Evolutionary conservation across 2,113 vertebrate species (phyloP), one percentile per base, ranked within the genome.

Genomic region (Platycercus adscitus): DNA sequence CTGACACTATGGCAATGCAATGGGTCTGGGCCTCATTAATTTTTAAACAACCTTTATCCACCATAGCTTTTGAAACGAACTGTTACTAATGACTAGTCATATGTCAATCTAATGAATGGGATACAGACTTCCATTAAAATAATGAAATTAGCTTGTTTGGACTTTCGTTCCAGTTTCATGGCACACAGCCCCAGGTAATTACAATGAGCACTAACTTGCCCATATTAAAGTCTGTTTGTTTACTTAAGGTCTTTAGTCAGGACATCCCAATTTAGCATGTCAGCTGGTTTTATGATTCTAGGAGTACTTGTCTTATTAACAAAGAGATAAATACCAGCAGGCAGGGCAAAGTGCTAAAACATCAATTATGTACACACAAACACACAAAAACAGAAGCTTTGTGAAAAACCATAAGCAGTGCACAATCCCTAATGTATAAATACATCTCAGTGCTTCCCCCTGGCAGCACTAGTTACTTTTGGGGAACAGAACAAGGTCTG

Each of bases 81-180:
- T 97, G 97, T 98, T 98, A 96, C 97, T 98, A 98, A 98, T 96
- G 97, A 92, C 83, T 41, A 96, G 92, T 98, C 97, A 91, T 98
- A 98, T 97, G 97, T 97, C 97, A 98, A 96, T 96, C 96, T 98
- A 98, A 98, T 97, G 97, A 98, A 98, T 97, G 96, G 94, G 96
- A 97, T 85, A 85, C 96, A 97, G 95, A 93, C 91, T 97, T 89
- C 93, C 92, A 98, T 97, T 98, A 97, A 97, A 98, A 98, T 98
- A 98, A 98, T 97, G 93, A 98, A 97, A 98, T 98, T 95, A 98
- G 90, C 61, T 91, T 96, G 94, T 97, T 98, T 97, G 7, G 68
- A 97, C 93, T 98, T 94, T 92, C 87, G 96, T 98, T 98, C 96
- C 96, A 91, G 91, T 84, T 26, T 75, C 66, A 75, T 82, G 84